Evolutionary conservation across 2,888 invertebrate species (phyloP), one percentile per base, ranked within the genome.

Genomic region (Drosophila nigritarsus): DNA sequence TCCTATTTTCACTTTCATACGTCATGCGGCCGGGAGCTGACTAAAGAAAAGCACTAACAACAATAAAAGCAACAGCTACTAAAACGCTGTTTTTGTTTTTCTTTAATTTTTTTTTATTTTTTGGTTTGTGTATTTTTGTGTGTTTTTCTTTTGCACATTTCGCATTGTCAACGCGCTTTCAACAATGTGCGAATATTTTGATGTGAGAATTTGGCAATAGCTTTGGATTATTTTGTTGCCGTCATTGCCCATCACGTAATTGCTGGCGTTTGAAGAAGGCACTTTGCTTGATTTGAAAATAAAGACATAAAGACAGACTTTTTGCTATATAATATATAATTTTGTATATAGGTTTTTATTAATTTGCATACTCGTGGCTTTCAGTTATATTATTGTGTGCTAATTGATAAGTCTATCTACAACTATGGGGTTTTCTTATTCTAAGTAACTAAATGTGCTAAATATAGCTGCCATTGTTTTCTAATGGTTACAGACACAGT

Each of bases 1-100:
- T 89, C 89, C 89, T 89, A 89, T 89, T 89, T 89, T 91, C 89
- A 89, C 89, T 89, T 91, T 90, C 84, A 70, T 88, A 79, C 83
- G 90, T 84, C 84, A 88, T 84, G 90, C 79, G 76, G 76, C 83
- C 78, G 61, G 61, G 67, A 78, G 75, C 75, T 67, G 73, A 70
- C 65, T 53, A 58, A 65, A 76, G 76, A 87, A 89, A 83, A 83
- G 82, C 82, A 73, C 67, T 64, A 78, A 73, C 71, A 75, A 38
- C 49, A 49, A 54, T 65, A 40, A 40, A 51, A 65, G 18, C 54
- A 55, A 13, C 66, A 64, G 54, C 59, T 59, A 45, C 42, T 60
- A 61, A 73, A 66, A 66, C 65, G 58, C 62, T 66, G 73, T 45
- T 48, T 20, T 58, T 71, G n/a, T 45, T 56, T 72, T 54, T 60